Conservation (phyloP, 2,113 vertebrate species). For the Nansenia antarctica region DNA sequence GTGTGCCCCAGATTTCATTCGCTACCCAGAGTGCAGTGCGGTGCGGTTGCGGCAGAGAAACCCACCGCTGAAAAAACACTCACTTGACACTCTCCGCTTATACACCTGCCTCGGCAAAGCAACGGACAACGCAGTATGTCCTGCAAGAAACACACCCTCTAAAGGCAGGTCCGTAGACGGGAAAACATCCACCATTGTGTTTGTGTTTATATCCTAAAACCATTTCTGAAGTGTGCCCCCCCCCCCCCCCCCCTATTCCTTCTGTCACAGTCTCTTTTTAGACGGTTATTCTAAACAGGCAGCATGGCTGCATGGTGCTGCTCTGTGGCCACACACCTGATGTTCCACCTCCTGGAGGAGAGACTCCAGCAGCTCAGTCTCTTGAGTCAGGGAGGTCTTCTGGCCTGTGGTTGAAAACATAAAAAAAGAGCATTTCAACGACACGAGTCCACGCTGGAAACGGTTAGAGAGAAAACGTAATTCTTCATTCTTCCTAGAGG, state of each 20-base stretch:
- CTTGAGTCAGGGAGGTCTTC: conserved; percentile 97
- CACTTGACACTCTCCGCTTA: conserved; percentile 19
- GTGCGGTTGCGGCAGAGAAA: not conserved
- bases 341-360: conserved; percentile 97
- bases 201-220: not conserved
- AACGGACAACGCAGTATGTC: conserved; percentile 19
- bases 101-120: conserved; percentile 24
- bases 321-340: conserved; percentile 84
- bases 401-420: conserved; percentile 81
- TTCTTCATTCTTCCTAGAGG: too few species aligned
- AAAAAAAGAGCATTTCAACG: not conserved
- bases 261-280: too few species aligned
- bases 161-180: too few species aligned
- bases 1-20: not conserved
- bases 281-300: not conserved
- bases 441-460: too few species aligned
- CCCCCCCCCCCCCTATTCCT: too few species aligned
- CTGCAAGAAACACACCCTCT: conserved; percentile 16
- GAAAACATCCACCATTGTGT: not conserved
- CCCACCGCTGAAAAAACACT: conserved; percentile 3
- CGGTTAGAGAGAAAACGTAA: too few species aligned
- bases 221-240: too few species aligned
- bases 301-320: not conserved
- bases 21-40: conserved; percentile 1
- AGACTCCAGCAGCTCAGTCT: conserved; percentile 97